phyloP scores from a whole-genome alignment of 2,888 invertebrate species.

The Lasioglossum villosulum region DNA sequence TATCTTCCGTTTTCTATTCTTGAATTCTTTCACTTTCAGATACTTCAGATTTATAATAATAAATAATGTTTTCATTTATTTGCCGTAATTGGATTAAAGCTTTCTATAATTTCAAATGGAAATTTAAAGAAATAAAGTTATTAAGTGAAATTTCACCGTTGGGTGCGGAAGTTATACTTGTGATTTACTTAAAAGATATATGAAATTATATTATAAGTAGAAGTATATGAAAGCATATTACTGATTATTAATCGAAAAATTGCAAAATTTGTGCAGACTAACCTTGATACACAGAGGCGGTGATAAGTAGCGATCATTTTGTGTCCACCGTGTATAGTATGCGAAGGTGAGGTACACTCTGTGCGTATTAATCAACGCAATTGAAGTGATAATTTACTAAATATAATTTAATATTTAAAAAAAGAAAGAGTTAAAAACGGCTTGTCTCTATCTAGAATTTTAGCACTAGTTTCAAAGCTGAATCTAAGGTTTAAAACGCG shows the following conservation, averaged over 20 bases:
- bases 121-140: neutral
- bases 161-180: neutral
- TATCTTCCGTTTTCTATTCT: neutral
- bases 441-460: constrained; percentile 8
- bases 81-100: neutral
- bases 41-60: neutral
- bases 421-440: constrained; percentile 29
- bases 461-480: constrained; percentile 11
- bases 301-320: constrained; percentile 75
- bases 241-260: constrained; percentile 23
- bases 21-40: neutral
- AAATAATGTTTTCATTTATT: neutral
- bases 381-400: constrained; percentile 52
- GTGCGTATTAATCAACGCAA: constrained; percentile 70
- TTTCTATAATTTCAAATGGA: neutral
- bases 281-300: constrained; percentile 76
- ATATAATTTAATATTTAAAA: constrained; percentile 40
- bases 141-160: neutral
- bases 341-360: constrained; percentile 72
- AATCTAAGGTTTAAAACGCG: constrained; percentile 22
- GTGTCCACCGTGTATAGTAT: constrained; percentile 63
- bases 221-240: constrained; percentile 16
- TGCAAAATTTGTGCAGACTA: constrained; percentile 73
- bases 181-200: neutral
- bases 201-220: neutral